Percentiles rank a stretch among this genome's conserved stretches.
These are phyloP conservation scores for Catharus ustulatus DNA, from an alignment of 2,797 vertebrate species.

Conservation along the genomic window DNA sequence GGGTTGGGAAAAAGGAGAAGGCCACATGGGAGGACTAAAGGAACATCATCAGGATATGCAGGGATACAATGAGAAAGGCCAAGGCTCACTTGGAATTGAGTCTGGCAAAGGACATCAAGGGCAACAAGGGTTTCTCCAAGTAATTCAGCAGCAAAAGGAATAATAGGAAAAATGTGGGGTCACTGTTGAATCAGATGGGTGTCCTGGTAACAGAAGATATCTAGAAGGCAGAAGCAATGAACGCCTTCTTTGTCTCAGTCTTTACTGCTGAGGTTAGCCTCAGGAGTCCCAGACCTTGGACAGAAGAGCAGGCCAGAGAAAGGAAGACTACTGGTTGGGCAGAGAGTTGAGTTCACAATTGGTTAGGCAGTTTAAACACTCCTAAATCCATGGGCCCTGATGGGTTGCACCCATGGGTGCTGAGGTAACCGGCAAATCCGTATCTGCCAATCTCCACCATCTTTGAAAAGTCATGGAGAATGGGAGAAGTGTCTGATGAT, in stretches of 20 bases:
- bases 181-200: accelerated
- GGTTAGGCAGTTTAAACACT: not conserved
- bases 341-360: not conserved
- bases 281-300: not conserved
- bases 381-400: not conserved
- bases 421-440: not conserved
- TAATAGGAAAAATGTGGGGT: not conserved
- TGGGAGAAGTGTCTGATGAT: not conserved
- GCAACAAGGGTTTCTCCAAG: not conserved
- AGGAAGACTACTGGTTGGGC: not conserved
- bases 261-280: not conserved
- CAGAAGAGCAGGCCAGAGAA: not conserved
- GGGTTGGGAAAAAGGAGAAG: not conserved
- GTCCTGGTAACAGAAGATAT: not conserved
- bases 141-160: not conserved
- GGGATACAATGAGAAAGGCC: accelerated
- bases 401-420: too few relatives aligned
- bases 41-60: not conserved
- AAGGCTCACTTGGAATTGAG: not conserved
- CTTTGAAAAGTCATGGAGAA: not conserved
- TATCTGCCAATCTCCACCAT: not conserved
- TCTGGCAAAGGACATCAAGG: not conserved
- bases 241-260: not conserved
- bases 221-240: not conserved
- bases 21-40: not conserved